Base-by-base conservation (phyloP, 2,113 vertebrate genomes). In the Boleophthalmus pectinirostris region DNA sequence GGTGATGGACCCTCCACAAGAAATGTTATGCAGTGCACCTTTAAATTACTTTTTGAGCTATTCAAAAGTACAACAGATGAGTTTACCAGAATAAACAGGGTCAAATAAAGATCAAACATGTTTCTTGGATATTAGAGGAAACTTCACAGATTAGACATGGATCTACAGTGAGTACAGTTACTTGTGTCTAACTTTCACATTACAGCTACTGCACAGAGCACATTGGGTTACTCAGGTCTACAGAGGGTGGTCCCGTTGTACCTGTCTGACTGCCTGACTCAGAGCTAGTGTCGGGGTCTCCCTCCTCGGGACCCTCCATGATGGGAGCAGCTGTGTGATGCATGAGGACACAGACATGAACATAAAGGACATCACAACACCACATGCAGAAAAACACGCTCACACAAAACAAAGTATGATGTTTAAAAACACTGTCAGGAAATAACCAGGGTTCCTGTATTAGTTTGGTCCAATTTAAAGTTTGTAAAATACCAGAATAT, bases 211-310 rank as follows among this genome's bases (percentile, higher is more conserved):
- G 25, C 58, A 25, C 20, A n/a, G 51, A 11, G 15, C 7, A 64
- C 61, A 64, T 9, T 64, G 61, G 61, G 29, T 38, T 13, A 21
- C 2, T 11, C n/a, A 7, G 18, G 60, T 63, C 60, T 63, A 25
- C 21, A 64, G 33, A 18, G 7, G 23, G 16, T n/a, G 61, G 61
- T 35, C 61, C 20, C 24, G 51, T 49, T 78, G 85, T 92, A 91
- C 90, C 91, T 92, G 87, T 45, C 85, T 87, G 85, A 76, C 82
- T 66, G 68, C 89, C 86, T 84, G 83, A 70, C 53, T 84, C 85
- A 86, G 78, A 82, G 77, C 78, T 81, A 90, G 70, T 58, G 73
- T 83, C 57, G 76, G 83, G 45, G 57, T 35, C 74, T 66, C 73
- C 71, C 75, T 57, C 77, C 68, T 83, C 89, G 84, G 88, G 78